These are phyloP conservation scores for Rhopalosiphum padi DNA, from an alignment of 1,140 invertebrate species.

Conservation along the genomic window DNA sequence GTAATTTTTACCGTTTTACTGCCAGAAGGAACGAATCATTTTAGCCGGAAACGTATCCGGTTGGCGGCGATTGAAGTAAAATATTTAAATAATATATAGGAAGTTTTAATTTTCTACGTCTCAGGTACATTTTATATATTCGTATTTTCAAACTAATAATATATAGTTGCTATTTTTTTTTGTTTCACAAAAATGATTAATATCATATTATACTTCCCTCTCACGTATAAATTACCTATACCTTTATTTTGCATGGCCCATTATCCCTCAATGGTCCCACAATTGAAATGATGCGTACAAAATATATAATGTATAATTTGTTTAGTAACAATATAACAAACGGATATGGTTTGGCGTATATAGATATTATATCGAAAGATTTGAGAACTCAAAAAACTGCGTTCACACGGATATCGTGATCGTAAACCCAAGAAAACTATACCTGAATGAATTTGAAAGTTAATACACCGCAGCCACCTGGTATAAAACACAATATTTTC, in stretches of 20 bases:
- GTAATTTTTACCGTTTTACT: background rate
- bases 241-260: background rate
- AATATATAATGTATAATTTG: background rate
- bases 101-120: background rate
- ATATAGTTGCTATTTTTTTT: background rate
- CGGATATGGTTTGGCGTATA: background rate
- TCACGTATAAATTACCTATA: background rate
- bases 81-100: background rate
- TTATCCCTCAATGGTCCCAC: background rate
- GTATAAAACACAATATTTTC: background rate
- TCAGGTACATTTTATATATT: background rate
- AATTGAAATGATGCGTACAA: background rate
- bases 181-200: background rate
- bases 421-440: background rate
- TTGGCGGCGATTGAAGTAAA: background rate
- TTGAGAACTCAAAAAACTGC: background rate
- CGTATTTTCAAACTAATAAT: no score
- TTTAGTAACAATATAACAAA: background rate
- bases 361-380: background rate
- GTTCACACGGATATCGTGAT: background rate
- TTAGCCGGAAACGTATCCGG: background rate
- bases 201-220: background rate
- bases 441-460: background rate
- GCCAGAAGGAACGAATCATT: background rate
- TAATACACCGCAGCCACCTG: background rate